phyloP scores from a whole-genome alignment of 1,140 invertebrate species.

The Drosophila yakuba region DNA sequence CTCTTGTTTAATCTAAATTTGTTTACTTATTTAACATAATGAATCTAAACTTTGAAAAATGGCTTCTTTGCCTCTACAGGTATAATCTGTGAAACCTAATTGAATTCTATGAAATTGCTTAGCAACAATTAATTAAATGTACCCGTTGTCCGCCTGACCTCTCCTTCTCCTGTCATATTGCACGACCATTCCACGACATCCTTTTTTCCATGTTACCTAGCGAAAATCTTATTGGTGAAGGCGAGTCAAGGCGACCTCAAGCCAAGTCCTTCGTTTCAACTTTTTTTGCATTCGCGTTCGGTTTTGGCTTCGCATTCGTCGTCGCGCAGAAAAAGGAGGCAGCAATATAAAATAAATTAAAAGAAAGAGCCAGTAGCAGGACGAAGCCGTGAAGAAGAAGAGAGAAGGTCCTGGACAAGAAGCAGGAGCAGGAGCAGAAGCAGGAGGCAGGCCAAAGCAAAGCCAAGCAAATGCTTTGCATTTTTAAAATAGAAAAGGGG shows the following conservation, averaged over 20 bases:
- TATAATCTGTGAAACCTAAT: not conserved
- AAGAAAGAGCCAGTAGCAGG: conserved; percentile 68
- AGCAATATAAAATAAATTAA: conserved; percentile 76
- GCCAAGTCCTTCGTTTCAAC: conserved; percentile 25
- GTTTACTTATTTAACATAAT: not conserved
- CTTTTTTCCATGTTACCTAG: conserved; percentile 17
- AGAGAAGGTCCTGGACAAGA: conserved; percentile 15
- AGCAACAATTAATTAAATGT: conserved; percentile 54
- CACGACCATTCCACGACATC: conserved; percentile 5
- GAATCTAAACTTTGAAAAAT: no score
- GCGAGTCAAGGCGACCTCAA: conserved; percentile 40
- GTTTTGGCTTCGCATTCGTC: conserved; percentile 18
- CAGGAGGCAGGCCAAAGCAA: conserved; percentile 22
- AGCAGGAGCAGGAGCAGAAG: not conserved
- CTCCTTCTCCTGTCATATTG: not conserved
- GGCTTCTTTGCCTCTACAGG: not conserved
- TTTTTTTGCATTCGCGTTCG: conserved; percentile 10
- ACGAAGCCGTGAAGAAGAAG: conserved; percentile 15
- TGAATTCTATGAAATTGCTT: conserved; percentile 28
- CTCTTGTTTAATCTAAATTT: not conserved
- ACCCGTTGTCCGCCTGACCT: not conserved
- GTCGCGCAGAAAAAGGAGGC: conserved; percentile 55
- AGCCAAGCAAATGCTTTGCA: conserved; percentile 67
- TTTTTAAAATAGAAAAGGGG: conserved; percentile 82
- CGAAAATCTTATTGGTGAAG: conserved; percentile 69